Percentiles rank a stretch among this genome's conserved stretches.
Evolutionary conservation across 35 echinoderm and acorn worm species (phyloP).

Genomic region (Ptychodera flava): DNA sequence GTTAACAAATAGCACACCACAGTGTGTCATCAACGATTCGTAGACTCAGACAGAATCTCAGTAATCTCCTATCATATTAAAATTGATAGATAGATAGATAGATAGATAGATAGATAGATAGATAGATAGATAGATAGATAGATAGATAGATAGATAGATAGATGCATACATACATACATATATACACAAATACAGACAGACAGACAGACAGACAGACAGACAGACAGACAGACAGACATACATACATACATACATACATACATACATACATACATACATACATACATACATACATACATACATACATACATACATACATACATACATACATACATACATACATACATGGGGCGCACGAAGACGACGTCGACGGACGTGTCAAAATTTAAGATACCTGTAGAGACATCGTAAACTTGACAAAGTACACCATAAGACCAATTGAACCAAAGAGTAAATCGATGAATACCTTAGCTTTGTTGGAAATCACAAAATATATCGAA

Average conservation of each 20-base stretch:
- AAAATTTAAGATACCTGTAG: background rate
- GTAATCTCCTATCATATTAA: background rate
- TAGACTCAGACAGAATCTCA: too few species aligned
- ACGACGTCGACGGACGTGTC: background rate
- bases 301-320: constrained; percentile 31
- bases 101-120: constrained; percentile 5
- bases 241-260: constrained; percentile 34
- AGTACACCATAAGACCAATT: too few species aligned
- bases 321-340: constrained; percentile 29
- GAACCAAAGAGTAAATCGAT: too few species aligned
- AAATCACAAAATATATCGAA: too few species aligned
- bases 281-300: constrained; percentile 34
- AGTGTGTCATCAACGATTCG: too few species aligned
- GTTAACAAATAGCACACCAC: too few species aligned
- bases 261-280: constrained; percentile 34
- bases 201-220: constrained; percentile 12
- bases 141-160: constrained; percentile 37
- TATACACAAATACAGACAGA: constrained; percentile 25
- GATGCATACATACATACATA: constrained; percentile 34
- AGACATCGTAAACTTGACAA: too few species aligned
- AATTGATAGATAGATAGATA: background rate
- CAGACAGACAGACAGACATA: constrained; percentile 35
- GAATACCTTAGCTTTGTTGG: too few species aligned
- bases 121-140: constrained; percentile 37
- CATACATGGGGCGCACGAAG: background rate